phyloP scores from a whole-genome alignment of 2,113 vertebrate genomes.

The Cottus gobio region DNA sequence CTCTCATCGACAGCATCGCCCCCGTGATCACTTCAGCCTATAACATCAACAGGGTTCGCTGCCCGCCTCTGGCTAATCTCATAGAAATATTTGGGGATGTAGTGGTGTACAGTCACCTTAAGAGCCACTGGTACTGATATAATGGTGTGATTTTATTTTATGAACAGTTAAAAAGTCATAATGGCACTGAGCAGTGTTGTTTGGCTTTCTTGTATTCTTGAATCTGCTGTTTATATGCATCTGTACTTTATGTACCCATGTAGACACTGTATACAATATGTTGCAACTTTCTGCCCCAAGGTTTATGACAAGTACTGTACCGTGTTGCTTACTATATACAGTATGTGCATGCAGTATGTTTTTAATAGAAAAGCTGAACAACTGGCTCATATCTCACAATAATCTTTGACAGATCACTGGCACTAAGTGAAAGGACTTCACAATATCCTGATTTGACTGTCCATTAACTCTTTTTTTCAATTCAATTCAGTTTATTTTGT shows the following conservation, averaged over 20 bases:
- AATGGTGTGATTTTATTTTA: not conserved
- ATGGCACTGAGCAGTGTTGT: not conserved
- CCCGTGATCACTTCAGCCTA: constrained; percentile 11
- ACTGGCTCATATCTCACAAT: too few relatives aligned
- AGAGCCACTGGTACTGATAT: not conserved
- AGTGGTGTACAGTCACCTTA: not conserved
- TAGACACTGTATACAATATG: not conserved
- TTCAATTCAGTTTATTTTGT: too few relatives aligned
- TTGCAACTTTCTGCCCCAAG: not conserved
- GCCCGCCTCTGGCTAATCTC: constrained; percentile 10
- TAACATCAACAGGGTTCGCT: constrained; percentile 15
- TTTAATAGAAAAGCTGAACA: not conserved
- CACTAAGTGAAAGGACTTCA: too few relatives aligned
- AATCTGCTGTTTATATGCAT: not conserved
- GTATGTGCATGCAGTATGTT: not conserved
- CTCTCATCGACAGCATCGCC: constrained; percentile 23
- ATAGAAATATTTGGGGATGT: not conserved
- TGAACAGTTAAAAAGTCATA: not conserved
- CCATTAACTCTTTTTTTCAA: too few relatives aligned
- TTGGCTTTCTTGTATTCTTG: not conserved
- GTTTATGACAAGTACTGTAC: not conserved
- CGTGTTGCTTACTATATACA: not conserved
- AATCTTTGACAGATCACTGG: too few relatives aligned
- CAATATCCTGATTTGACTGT: too few relatives aligned
- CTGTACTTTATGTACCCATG: not conserved